A percentile compares a stretch with the other conserved stretches of the same genome.
Evolutionary conservation across 2,888 invertebrate genomes (phyloP).

Genomic region (Trachelus troglodyta): DNA sequence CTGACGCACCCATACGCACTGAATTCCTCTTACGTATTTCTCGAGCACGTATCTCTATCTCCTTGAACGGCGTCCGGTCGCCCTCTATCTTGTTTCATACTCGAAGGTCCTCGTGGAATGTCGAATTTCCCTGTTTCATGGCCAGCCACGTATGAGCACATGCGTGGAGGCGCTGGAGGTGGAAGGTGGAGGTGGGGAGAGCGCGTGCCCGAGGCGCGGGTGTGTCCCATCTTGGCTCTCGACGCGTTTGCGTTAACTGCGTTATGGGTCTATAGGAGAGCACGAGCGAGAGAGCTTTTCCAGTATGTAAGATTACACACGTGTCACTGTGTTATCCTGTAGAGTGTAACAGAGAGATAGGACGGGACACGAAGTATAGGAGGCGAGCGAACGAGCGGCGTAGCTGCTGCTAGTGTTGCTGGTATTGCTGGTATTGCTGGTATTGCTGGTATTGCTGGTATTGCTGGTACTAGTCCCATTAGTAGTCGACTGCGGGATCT

Average conservation of each 20-base stretch:
- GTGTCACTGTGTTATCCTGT: conserved; percentile 5
- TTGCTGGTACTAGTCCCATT: conserved; percentile 48
- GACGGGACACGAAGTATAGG: no score
- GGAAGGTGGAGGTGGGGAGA: not conserved
- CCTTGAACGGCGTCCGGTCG: conserved; percentile 24
- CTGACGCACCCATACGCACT: not conserved
- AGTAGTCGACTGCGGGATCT: conserved; percentile 45
- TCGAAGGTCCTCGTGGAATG: not conserved
- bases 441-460: conserved; percentile 14
- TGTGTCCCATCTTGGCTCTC: conserved; percentile 26
- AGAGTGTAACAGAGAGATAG: not conserved
- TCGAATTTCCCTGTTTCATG: not conserved
- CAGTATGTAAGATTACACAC: not conserved
- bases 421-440: conserved; percentile 31
- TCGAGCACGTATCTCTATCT: conserved; percentile 20
- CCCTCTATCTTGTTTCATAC: conserved; percentile 1
- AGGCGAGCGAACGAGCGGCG: not conserved
- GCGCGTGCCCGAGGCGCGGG: conserved; percentile 31
- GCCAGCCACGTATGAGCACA: not conserved
- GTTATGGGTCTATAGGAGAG: conserved; percentile 21
- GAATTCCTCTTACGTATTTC: conserved; percentile 17
- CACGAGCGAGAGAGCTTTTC: conserved; percentile 26
- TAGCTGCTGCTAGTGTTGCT: not conserved
- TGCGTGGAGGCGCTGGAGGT: not conserved
- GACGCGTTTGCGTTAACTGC: conserved; percentile 22